Evolutionary conservation across 2,888 invertebrate species (phyloP).

Genomic region (Phaonia tiefii): DNA sequence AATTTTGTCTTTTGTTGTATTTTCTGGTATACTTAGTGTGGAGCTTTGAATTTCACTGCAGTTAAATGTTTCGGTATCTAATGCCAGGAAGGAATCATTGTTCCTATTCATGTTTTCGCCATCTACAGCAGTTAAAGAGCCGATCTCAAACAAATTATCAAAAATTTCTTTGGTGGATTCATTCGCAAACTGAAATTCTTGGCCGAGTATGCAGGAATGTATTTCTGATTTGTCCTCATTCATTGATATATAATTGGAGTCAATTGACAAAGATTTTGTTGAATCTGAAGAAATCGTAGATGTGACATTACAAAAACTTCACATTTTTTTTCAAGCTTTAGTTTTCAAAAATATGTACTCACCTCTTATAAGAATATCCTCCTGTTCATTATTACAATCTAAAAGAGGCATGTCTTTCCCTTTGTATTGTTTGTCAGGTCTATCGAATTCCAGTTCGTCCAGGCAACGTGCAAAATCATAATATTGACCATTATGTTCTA

Average conservation of each 20-base stretch:
- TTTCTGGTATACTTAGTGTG: constrained; percentile 24
- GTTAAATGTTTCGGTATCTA: constrained; percentile 29
- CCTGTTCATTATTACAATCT: constrained; percentile 46
- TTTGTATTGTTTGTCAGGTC: constrained; percentile 60
- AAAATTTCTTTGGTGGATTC: constrained; percentile 57
- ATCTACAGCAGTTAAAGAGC: constrained; percentile 26
- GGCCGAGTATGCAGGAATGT: constrained; percentile 15
- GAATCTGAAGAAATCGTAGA: constrained; percentile 44
- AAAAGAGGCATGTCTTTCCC: constrained; percentile 69
- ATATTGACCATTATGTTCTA: constrained; percentile 49
- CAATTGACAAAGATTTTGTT: constrained; percentile 20
- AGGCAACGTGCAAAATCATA: constrained; percentile 63
- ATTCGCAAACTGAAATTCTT: constrained; percentile 43
- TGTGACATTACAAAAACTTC: neutral
- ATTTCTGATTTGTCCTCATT: neutral
- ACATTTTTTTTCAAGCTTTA: neutral
- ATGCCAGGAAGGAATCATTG: neutral
- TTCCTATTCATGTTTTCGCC: neutral
- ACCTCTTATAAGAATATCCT: too few relatives aligned
- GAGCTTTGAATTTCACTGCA: constrained; percentile 23
- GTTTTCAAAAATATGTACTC: too few relatives aligned
- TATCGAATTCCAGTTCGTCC: constrained; percentile 1
- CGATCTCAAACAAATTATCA: constrained; percentile 53
- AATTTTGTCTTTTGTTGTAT: neutral
- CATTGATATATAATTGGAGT: constrained; percentile 48